These are phyloP conservation scores for Cyrtonyx montezumae DNA, from an alignment of 2,113 vertebrate genomes.

Conservation along the genomic window DNA sequence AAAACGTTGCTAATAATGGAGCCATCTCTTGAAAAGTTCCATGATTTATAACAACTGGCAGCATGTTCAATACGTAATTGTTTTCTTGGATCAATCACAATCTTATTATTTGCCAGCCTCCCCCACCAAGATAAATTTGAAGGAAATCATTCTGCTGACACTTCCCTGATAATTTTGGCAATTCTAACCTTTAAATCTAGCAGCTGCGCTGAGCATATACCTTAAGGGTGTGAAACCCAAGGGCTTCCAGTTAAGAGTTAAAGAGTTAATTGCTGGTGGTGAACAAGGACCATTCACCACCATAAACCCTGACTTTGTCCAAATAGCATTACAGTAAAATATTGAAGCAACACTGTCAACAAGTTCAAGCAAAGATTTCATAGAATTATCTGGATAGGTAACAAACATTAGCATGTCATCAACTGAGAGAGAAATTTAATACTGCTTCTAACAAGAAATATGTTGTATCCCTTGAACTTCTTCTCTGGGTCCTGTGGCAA, in stretches of 20 bases:
- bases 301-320: neutral
- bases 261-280: slow-evolving; percentile 14
- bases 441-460: slow-evolving; percentile 23
- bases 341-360: slow-evolving; percentile 32
- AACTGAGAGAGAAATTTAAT: neutral
- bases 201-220: neutral
- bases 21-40: slow-evolving; percentile 33
- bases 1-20: slow-evolving; percentile 52
- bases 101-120: slow-evolving; percentile 13
- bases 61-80: neutral
- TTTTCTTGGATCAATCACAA: slow-evolving; percentile 44
- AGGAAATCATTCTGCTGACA: slow-evolving; percentile 47
- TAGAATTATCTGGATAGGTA: slow-evolving; percentile 33
- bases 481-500: slow-evolving; percentile 14
- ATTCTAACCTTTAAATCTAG: neutral
- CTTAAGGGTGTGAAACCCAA: neutral
- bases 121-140: slow-evolving; percentile 33
- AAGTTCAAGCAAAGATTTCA: slow-evolving; percentile 54
- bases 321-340: slow-evolving; percentile 14
- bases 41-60: slow-evolving; percentile 66
- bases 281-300: slow-evolving; percentile 17
- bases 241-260: slow-evolving; percentile 21
- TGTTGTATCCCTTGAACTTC: neutral
- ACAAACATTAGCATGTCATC: slow-evolving; percentile 4
- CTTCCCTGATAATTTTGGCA: neutral